phyloP scores from a whole-genome alignment of 2,797 vertebrate genomes.

The Rhinatrema bivittatum region DNA sequence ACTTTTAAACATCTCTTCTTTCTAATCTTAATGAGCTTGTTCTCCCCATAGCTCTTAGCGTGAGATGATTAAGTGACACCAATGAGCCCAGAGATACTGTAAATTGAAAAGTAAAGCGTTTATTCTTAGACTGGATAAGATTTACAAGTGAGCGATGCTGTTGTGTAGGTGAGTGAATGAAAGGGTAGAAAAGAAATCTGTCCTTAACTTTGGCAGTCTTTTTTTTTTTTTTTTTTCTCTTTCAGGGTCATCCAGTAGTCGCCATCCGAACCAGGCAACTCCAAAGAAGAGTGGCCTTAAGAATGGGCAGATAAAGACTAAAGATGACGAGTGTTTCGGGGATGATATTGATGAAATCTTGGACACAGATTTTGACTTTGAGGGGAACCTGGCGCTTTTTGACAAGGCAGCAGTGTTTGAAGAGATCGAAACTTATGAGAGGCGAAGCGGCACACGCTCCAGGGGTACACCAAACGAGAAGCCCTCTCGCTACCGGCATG shows the following conservation, averaged over 20 bases:
- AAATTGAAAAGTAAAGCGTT: too few relatives aligned
- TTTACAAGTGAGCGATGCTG: too few relatives aligned
- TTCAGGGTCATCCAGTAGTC: slow-evolving; percentile 91
- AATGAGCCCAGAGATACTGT: too few relatives aligned
- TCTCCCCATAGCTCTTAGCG: too few relatives aligned
- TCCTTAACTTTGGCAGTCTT: too few relatives aligned
- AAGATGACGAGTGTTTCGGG: slow-evolving; percentile 95
- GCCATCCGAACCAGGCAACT: slow-evolving; percentile 81
- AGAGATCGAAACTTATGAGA: slow-evolving; percentile 85
- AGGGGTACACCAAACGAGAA: slow-evolving; percentile 80
- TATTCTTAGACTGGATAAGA: too few relatives aligned
- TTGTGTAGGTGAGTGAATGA: too few relatives aligned
- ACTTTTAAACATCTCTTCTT: too few relatives aligned
- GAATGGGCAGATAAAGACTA: slow-evolving; percentile 85
- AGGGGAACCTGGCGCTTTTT: slow-evolving; percentile 93
- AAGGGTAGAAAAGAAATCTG: too few relatives aligned
- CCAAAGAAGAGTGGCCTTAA: slow-evolving; percentile 91
- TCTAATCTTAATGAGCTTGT: too few relatives aligned
- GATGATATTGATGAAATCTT: slow-evolving; percentile 82
- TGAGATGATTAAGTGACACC: too few relatives aligned
- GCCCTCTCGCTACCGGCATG: slow-evolving; percentile 82
- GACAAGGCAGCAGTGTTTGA: slow-evolving; percentile 92
- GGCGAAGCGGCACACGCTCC: slow-evolving; percentile 75
- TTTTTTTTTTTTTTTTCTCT: neutral
- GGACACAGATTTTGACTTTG: slow-evolving; percentile 94